Conservation (phyloP, 2,888 invertebrate genomes). For the Volucella inanis region DNA sequence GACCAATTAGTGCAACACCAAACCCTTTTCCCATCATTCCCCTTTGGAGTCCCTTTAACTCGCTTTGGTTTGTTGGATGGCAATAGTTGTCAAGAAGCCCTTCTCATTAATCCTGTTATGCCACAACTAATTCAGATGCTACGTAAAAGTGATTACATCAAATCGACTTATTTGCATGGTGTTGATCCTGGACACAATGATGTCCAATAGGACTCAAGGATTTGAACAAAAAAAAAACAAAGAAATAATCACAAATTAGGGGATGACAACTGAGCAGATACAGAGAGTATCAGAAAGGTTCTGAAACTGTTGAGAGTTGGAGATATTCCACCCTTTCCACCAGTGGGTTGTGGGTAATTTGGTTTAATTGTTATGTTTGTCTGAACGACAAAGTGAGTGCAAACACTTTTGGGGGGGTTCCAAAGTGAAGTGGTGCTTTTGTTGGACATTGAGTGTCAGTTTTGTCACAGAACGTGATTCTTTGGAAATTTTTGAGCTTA, state of each 20-base stretch:
- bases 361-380: conserved; percentile 44
- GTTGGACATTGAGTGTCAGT: too few relatives aligned
- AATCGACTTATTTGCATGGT: conserved; percentile 38
- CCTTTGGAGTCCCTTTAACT: neutral
- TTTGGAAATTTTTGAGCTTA: too few relatives aligned
- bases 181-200: neutral
- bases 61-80: neutral
- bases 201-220: neutral
- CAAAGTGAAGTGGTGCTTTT: too few relatives aligned
- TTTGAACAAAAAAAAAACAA: neutral
- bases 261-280: neutral
- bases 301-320: conserved; percentile 44
- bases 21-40: neutral
- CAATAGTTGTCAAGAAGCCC: conserved; percentile 55
- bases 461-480: too few relatives aligned
- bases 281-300: conserved; percentile 42
- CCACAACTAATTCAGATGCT: conserved; percentile 61
- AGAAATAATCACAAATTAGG: neutral
- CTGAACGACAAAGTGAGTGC: conserved; percentile 26
- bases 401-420: conserved; percentile 13
- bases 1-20: conserved; percentile 63
- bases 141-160: conserved; percentile 57
- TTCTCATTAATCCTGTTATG: conserved; percentile 64
- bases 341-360: conserved; percentile 19
- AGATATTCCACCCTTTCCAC: neutral